Conservation (phyloP, 2,888 invertebrate genomes). For the Leptopilina syphax region DNA sequence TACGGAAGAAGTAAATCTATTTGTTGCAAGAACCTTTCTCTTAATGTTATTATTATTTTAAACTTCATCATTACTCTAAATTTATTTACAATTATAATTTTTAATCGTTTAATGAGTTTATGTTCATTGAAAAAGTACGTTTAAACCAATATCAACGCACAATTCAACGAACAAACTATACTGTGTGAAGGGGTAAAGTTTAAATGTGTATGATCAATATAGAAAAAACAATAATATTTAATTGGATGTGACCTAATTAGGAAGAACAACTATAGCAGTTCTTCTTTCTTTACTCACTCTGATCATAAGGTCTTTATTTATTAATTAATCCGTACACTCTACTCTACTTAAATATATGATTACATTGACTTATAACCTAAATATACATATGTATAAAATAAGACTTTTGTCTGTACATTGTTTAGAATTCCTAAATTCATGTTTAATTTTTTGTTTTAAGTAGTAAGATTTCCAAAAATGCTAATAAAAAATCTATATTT, state of each 20-base stretch:
- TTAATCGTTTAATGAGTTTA: too few species aligned
- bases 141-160: background rate
- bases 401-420: too few species aligned
- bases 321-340: slow-evolving; percentile 2
- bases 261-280: background rate
- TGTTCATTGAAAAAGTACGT: too few species aligned
- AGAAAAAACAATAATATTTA: background rate
- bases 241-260: background rate
- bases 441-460: too few species aligned
- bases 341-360: background rate
- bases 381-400: background rate
- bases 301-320: slow-evolving; percentile 7
- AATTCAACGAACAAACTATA: background rate
- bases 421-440: too few species aligned
- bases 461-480: too few species aligned
- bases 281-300: background rate
- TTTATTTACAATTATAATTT: too few species aligned
- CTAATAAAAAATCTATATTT: too few species aligned
- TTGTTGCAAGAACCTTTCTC: too few species aligned
- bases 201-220: background rate
- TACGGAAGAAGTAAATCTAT: background rate
- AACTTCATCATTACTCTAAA: too few species aligned
- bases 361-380: slow-evolving; percentile 1
- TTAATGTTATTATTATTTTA: too few species aligned
- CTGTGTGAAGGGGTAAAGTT: background rate